A percentile compares a stretch with the other conserved stretches of the same genome.
Evolutionary conservation across 2,888 invertebrate species (phyloP).

Genomic region (Chrysolina oricalcia): DNA sequence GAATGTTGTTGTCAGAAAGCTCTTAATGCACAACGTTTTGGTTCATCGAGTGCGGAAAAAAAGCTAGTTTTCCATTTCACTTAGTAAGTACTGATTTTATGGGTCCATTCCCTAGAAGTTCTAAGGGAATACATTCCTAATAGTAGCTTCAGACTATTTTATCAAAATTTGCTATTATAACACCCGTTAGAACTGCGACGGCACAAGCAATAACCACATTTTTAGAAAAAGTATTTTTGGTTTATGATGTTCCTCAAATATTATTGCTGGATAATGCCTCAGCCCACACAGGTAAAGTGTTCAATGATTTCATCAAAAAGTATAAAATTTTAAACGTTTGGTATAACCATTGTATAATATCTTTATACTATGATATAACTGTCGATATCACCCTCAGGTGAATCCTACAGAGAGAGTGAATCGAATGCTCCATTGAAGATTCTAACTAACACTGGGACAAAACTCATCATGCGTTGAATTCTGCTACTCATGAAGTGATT

Average conservation of each 20-base stretch:
- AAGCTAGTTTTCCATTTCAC: conserved; percentile 9
- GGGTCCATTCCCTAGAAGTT: not conserved
- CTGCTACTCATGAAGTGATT: conserved; percentile 19
- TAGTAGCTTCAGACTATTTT: conserved; percentile 12
- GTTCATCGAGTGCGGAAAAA: conserved; percentile 1
- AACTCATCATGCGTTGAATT: conserved; percentile 19
- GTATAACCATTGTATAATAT: no score
- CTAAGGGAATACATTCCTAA: not conserved
- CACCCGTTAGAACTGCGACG: conserved; percentile 5
- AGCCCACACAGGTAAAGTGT: conserved; percentile 36
- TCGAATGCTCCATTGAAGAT: conserved; percentile 15
- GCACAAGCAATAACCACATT: conserved; percentile 26
- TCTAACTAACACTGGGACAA: conserved; percentile 17
- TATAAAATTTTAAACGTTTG: not conserved
- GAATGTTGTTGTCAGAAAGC: conserved; percentile 2
- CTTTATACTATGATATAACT: no score
- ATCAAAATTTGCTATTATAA: conserved; percentile 32
- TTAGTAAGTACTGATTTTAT: conserved; percentile 3
- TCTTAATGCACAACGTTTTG: conserved; percentile 6
- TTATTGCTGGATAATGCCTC: conserved; percentile 48
- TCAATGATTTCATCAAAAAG: conserved; percentile 22
- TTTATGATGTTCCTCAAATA: conserved; percentile 41
- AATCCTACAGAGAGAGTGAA: conserved; percentile 14
- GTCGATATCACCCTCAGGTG: conserved; percentile 12
- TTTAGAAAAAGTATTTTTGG: conserved; percentile 37